These are phyloP conservation scores for Eidolon helvum DNA, from an alignment of 2,113 vertebrate genomes.

Conservation along the genomic window DNA sequence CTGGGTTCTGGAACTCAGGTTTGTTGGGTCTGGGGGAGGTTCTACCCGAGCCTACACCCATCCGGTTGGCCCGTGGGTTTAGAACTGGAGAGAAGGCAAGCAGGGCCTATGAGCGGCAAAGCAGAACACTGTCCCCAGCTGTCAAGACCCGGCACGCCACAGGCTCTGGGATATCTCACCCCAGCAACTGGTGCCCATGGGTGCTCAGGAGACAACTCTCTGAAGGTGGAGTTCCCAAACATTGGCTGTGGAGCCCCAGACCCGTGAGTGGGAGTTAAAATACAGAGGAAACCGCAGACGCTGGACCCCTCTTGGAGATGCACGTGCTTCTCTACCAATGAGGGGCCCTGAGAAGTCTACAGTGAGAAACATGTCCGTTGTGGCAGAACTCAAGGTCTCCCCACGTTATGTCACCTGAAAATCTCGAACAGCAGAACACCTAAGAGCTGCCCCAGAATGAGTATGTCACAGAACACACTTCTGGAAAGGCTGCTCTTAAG, in stretches of 20 bases:
- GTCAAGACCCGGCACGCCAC: background rate
- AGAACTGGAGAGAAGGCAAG: background rate
- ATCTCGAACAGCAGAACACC: background rate
- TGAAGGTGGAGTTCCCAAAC: background rate
- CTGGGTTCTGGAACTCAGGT: background rate
- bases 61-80: background rate
- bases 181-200: background rate
- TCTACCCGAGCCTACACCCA: background rate
- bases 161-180: accelerated
- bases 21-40: background rate
- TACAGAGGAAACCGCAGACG: accelerated
- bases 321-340: accelerated
- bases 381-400: background rate
- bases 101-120: background rate
- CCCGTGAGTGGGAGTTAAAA: background rate
- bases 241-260: background rate
- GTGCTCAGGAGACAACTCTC: background rate
- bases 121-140: background rate
- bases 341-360: background rate
- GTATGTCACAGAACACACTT: accelerated
- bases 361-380: background rate
- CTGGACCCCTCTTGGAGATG: no score
- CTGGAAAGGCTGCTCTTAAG: background rate
- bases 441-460: background rate
- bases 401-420: background rate